Evolutionary conservation across 2,113 vertebrate genomes (phyloP), one percentile per base, ranked within the genome.

Genomic region (Alosa alosa): DNA sequence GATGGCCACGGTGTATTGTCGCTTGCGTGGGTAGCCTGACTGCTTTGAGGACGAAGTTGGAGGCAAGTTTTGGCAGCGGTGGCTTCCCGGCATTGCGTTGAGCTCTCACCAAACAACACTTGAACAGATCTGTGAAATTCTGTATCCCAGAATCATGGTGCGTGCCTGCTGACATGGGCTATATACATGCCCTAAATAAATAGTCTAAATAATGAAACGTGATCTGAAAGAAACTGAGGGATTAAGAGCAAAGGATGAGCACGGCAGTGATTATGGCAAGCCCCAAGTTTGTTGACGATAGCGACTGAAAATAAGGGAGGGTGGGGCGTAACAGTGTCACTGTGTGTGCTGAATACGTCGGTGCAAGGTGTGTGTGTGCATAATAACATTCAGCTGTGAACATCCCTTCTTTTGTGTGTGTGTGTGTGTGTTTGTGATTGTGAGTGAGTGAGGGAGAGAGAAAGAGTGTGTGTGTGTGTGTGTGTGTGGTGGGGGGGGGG

Each of bases 241-340:
- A 4, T 36, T 78, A 39, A 15, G 36, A 2, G 10, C 31, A 78
- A 39, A 39, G 72, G 72, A 78, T 78, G 72, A 39, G 72, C 31
- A 60, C 39, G 4, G 39, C 55, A 64, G 47, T 57, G 81, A 50
- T 81, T 47, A 55, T 68, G 72, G 20, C 60, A 78, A 85, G 64
- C 83, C 84, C 25, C 52, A 68, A 52, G 11, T 50, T 82, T 87
- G 82, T 68, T 82, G 50, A 85, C 84, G 85, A 22, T 55, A 60
- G 85, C 84, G 64, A 85, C 5, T 18, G 82, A 83, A 85, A 85
- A 46, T 78, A 45, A 52, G 57, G 8, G 31, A 52, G 47, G 86
- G 85, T 82, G 87, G 81, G 82, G 87, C 85, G 47, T 86, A 86
- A 50, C 45, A 11, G 39, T 82, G 68, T 36, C 68, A 39, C 10